phyloP scores from a whole-genome alignment of 2,797 vertebrate genomes.

The Cheirogaleus major region DNA sequence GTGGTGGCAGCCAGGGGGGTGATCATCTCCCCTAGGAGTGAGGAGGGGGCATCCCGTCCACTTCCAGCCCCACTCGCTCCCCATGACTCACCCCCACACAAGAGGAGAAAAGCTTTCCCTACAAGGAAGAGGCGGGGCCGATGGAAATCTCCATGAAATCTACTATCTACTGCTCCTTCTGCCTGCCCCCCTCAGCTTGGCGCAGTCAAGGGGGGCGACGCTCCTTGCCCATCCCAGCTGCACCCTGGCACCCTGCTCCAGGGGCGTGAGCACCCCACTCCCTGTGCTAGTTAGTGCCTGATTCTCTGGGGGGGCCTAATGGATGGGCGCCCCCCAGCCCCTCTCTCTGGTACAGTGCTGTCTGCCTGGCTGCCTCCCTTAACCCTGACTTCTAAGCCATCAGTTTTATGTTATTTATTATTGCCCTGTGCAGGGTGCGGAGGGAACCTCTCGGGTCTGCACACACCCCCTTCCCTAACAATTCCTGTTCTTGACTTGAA shows the following conservation, averaged over 20 bases:
- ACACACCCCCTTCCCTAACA: background rate
- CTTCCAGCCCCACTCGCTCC: conserved; percentile 29
- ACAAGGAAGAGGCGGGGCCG: conserved; percentile 81
- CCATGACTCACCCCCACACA: conserved; percentile 71
- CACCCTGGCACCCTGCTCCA: conserved; percentile 47
- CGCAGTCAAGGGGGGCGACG: conserved; percentile 1
- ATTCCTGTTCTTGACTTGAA: conserved; percentile 74
- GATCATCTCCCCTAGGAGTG: conserved; percentile 47
- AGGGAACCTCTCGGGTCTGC: conserved; percentile 39
- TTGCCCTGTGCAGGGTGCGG: conserved; percentile 8
- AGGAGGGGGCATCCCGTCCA: conserved; percentile 28
- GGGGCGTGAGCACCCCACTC: conserved; percentile 54
- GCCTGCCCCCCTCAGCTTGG: conserved; percentile 67
- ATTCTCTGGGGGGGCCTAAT: conserved; percentile 33
- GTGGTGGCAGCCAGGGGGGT: conserved; percentile 67
- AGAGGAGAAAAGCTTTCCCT: conserved; percentile 81
- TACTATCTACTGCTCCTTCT: background rate
- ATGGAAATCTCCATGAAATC: conserved; percentile 81
- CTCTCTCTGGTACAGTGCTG: conserved; percentile 71
- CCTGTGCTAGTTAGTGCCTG: conserved; percentile 80
- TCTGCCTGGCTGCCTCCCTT: conserved; percentile 75
- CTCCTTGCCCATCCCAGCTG: conserved; percentile 42
- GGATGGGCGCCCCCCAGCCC: background rate
- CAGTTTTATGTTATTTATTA: conserved; percentile 65
- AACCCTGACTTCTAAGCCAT: conserved; percentile 75